Conservation (phyloP, 2,797 vertebrate genomes). For the Natrix natrix region DNA sequence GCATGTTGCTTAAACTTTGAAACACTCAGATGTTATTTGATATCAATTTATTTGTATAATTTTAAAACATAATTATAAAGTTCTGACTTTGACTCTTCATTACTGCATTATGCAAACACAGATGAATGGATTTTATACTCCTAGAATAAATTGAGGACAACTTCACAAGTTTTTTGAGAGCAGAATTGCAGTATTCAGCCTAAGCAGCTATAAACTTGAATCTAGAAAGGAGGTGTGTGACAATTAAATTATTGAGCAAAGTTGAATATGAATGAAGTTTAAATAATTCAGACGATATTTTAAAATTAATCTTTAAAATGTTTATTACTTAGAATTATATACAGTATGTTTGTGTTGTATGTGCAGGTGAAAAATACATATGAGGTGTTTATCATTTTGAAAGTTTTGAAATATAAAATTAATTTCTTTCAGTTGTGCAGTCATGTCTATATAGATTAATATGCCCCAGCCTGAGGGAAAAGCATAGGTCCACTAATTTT, state of each 20-base stretch:
- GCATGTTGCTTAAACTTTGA: conserved; percentile 61
- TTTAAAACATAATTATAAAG: conserved; percentile 26
- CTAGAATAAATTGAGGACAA: not conserved
- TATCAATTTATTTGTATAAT: conserved; percentile 39
- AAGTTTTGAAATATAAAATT: not conserved
- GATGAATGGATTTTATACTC: not conserved
- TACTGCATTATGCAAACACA: not conserved
- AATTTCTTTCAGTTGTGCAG: not conserved
- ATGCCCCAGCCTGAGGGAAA: not conserved
- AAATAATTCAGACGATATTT: not conserved
- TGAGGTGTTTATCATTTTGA: not conserved
- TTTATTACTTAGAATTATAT: not conserved
- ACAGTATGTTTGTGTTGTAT: not conserved
- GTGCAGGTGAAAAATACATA: not conserved
- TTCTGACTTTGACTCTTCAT: not conserved
- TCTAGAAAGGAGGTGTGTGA: not conserved
- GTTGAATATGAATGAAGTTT: not conserved
- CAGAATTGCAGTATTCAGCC: not conserved
- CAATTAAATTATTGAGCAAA: not conserved
- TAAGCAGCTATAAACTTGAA: conserved; percentile 20
- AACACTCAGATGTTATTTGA: conserved; percentile 38
- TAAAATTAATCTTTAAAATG: not conserved
- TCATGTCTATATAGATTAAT: not conserved
- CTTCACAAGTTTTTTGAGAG: not conserved
- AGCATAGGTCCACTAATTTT: not conserved